Evolutionary conservation across 2,888 invertebrate genomes (phyloP), one percentile per base, ranked within the genome.

Genomic region (Trichogramma dendrolimi): DNA sequence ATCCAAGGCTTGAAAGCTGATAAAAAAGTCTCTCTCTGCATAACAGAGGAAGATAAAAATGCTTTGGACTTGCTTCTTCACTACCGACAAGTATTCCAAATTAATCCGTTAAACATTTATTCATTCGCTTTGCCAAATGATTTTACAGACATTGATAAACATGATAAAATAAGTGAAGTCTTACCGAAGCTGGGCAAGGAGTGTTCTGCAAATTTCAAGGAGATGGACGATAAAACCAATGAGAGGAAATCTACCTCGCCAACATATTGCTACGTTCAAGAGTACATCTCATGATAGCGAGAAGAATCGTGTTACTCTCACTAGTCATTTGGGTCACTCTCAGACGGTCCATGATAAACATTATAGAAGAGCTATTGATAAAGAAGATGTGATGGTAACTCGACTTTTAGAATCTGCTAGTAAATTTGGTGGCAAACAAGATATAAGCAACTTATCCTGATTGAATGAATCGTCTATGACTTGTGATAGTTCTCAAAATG

Each of bases 1-100:
- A 51, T 58, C 5, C 58, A 58, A 39, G 58, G 58, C 8, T 46
- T 46, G 40, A 50, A 10, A 11, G 4, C 7, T 39, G 58, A 58
- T 6, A 51, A 51, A 11, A 11, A 51, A 40, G 52, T 51, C 5
- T 10, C 43, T 46, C 39, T 58, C 6, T 58, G 39, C 40, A 5
- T 51, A 4, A 39, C 39, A 7, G 40, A 51, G 14, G 4, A 40
- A 4, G 39, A 58, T 46, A 10, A 38, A 2, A 4, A 10, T 2
- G 11, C 10, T 51, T 2, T 58, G 1, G 10, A 58, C 3, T 1
- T 58, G 4, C 10, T 51, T 6, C 3, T 41, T 0, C 39, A 44
- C 4, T 6, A 55, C 7, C n/a, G 55, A 6, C 2, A 6, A 4
- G 4, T 7, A 4, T 48, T 40, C 7, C 1, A 27, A 7, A 14